phyloP scores from a whole-genome alignment of 2,113 vertebrate genomes.

The Spermophilus dauricus region DNA sequence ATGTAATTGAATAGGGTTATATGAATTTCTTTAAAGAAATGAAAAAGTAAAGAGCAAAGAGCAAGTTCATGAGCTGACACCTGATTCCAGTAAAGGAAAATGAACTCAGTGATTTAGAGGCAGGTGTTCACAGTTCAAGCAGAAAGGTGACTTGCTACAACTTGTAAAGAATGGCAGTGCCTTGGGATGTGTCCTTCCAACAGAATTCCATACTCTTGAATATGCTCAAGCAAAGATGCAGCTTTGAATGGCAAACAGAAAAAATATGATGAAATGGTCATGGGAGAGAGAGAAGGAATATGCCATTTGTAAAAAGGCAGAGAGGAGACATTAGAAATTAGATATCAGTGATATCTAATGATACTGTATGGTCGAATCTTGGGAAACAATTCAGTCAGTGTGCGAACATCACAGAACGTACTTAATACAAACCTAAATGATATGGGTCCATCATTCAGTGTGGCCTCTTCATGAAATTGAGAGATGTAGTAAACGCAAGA shows the following conservation, averaged over 20 bases:
- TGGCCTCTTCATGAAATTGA: neutral
- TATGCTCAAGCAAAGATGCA: neutral
- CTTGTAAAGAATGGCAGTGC: neutral
- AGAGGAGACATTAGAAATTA: neutral
- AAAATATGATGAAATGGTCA: neutral
- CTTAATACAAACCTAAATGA: neutral
- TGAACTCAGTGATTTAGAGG: constrained; percentile 35
- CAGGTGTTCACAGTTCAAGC: neutral
- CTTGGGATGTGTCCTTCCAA: neutral
- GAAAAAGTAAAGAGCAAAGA: constrained; percentile 47
- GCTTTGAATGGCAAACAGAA: neutral
- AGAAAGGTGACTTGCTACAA: neutral
- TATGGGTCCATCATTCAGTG: neutral
- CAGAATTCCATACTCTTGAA: neutral
- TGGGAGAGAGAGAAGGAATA: neutral
- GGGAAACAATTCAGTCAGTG: neutral
- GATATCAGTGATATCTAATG: neutral
- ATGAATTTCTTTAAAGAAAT: constrained; percentile 58
- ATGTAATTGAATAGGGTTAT: neutral
- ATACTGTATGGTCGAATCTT: neutral
- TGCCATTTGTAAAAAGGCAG: neutral
- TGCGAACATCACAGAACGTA: no score
- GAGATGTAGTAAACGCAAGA: neutral
- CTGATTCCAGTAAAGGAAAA: constrained; percentile 50
- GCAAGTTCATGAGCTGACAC: neutral